These are phyloP conservation scores for Sesia bembeciformis DNA, from an alignment of 2,888 invertebrate genomes.

Conservation along the genomic window DNA sequence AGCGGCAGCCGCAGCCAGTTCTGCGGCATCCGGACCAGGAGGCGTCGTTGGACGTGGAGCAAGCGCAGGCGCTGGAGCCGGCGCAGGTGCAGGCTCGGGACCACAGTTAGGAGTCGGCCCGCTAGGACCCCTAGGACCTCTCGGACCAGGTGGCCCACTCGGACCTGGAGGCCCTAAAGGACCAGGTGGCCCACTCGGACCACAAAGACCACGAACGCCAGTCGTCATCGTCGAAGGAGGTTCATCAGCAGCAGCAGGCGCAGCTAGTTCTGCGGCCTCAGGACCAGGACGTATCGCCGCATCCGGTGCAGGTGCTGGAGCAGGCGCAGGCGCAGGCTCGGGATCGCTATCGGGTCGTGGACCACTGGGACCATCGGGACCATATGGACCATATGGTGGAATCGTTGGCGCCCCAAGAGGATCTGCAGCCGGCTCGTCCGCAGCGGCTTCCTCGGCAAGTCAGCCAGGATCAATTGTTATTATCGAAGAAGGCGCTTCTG, in stretches of 20 bases:
- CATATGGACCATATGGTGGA: not conserved
- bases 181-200: conserved; percentile 1
- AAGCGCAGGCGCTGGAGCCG: not conserved
- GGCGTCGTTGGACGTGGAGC: not conserved
- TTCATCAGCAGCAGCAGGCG: not conserved
- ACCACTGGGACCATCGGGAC: not conserved
- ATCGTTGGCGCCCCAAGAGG: no score
- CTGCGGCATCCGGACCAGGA: not conserved
- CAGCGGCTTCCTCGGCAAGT: no score
- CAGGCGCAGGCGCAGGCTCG: not conserved
- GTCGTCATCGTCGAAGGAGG: not conserved
- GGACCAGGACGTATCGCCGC: conserved; percentile 4
- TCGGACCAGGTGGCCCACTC: not conserved
- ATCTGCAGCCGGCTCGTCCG: no score
- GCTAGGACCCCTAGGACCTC: conserved; percentile 1
- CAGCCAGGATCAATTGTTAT: no score
- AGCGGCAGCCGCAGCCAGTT: not conserved
- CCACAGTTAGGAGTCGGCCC: not conserved
- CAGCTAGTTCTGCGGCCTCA: not conserved
- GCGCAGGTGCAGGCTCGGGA: not conserved
- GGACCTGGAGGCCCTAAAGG: not conserved
- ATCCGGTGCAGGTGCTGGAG: not conserved
- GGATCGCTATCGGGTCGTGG: conserved; percentile 1
- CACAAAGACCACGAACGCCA: conserved; percentile 1
- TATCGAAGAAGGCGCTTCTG: no score